Conservation (phyloP, 2,888 invertebrate species). For the Metellina segmentata region DNA sequence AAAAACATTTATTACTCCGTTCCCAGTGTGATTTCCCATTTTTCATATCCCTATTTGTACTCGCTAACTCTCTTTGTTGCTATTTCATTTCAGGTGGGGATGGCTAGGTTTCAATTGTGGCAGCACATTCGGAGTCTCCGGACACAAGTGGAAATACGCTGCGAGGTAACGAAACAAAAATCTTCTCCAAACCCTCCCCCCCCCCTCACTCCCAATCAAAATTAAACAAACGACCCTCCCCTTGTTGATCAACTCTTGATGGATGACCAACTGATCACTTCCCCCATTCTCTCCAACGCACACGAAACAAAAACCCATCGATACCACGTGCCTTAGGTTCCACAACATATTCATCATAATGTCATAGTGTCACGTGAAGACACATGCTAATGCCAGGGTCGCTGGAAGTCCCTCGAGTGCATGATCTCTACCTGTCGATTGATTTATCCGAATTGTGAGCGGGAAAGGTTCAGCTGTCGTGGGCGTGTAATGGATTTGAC, state of each 20-base stretch:
- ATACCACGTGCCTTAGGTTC: background rate
- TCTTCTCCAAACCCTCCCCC: background rate
- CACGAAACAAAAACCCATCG: background rate
- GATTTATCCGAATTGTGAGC: background rate
- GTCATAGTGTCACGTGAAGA: background rate
- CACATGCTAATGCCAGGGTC: background rate
- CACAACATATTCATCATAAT: background rate
- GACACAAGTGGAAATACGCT: conserved; percentile 94
- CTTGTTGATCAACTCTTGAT: background rate
- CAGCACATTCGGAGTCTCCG: conserved; percentile 86
- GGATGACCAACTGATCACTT: background rate
- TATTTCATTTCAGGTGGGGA: conserved; percentile 86
- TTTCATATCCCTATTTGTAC: background rate
- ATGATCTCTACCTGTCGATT: background rate
- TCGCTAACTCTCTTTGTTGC: background rate
- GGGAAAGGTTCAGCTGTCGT: background rate
- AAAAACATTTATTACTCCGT: background rate
- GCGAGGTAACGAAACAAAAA: conserved; percentile 79
- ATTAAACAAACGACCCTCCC: background rate
- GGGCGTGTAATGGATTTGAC: background rate
- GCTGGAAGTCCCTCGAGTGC: no score
- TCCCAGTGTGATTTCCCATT: background rate
- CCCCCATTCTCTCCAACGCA: background rate
- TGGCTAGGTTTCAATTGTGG: conserved; percentile 98
- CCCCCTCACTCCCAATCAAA: background rate